Percentiles rank a stretch among this genome's conserved stretches.
Conservation (phyloP, 2,888 invertebrate species). For the Acronicta alni region DNA sequence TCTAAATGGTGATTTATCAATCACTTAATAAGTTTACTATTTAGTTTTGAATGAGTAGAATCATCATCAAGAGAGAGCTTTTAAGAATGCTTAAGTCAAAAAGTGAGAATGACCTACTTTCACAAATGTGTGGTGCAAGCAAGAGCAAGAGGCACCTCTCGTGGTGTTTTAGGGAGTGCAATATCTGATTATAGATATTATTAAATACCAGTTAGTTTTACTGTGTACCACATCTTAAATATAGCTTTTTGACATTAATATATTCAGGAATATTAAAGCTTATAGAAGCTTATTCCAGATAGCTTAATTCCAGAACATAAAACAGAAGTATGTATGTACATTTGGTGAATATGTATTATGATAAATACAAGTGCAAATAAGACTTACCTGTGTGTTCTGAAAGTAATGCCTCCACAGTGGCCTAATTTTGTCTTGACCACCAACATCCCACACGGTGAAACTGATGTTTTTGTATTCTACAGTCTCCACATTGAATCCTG, state of each 20-base stretch:
- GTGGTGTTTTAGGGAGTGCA: too few species aligned
- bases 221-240: too few species aligned
- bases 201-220: too few species aligned
- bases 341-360: neutral
- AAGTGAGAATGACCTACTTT: constrained; percentile 48
- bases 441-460: constrained; percentile 99
- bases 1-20: too few species aligned
- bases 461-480: constrained; percentile 99
- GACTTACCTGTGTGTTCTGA: constrained; percentile 97
- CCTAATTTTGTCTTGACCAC: constrained; percentile 99
- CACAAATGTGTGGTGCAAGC: constrained; percentile 37
- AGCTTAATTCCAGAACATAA: too few species aligned
- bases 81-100: constrained; percentile 32
- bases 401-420: constrained; percentile 99
- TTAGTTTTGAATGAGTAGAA: neutral
- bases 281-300: too few species aligned
- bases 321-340: too few species aligned
- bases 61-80: constrained; percentile 6
- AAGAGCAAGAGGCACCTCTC: constrained; percentile 7
- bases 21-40: too few species aligned
- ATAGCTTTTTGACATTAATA: too few species aligned
- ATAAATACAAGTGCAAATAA: neutral
- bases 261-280: too few species aligned
- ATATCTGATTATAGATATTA: too few species aligned
- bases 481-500: constrained; percentile 99